Base-by-base conservation (phyloP, 2,113 vertebrate genomes). In the Emydocephalus ijimae region DNA sequence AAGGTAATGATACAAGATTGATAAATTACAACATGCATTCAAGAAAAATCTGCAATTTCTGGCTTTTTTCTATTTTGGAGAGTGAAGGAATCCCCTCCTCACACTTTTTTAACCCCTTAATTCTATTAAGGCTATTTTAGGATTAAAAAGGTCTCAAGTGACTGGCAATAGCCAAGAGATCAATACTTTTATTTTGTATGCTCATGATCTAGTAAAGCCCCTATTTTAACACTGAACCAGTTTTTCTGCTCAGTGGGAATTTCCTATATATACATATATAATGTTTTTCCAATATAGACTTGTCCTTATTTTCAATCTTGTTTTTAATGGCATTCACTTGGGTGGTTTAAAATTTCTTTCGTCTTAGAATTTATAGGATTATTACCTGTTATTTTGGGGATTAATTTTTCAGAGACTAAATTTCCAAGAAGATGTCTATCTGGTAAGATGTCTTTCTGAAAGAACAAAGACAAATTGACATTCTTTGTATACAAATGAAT, bases 381-480 rank as follows among this genome's bases (percentile, higher is more conserved):
- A 9, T 45, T 11, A 29, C 12, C 2, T 5, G 64, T 29, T 94
- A 3, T 95, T 95, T 90, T 18, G 74, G 43, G 93, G 94, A 86
- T 92, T 91, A 45, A 15, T 57, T 85, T 85, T 92, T 26, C 50
- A 55, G 52, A 94, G 92, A 95, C 91, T 93, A 92, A 94, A 92
- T 92, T 94, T 95, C 90, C 11, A 34, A 48, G 69, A 94, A 24
- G 0, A 0, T 91, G 94, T 48, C 52, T 64, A 90, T 85, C 92
- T 86, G 94, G 90, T 93, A 97, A 97, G 92, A 85, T 81, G 89
- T 96, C 43, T 95, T 97, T 95, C 92, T 81, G n/a, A 92, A 92
- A 93, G 93, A 97, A 95, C 87, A 96, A 95, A 96, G 94, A 95
- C 50, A 57, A 50, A 81, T 24, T 85, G 54, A 89, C 54, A 85